Evolutionary conservation across 2,888 invertebrate species (phyloP), one percentile per base, ranked within the genome.

Genomic region (Pantelozetes paolii): DNA sequence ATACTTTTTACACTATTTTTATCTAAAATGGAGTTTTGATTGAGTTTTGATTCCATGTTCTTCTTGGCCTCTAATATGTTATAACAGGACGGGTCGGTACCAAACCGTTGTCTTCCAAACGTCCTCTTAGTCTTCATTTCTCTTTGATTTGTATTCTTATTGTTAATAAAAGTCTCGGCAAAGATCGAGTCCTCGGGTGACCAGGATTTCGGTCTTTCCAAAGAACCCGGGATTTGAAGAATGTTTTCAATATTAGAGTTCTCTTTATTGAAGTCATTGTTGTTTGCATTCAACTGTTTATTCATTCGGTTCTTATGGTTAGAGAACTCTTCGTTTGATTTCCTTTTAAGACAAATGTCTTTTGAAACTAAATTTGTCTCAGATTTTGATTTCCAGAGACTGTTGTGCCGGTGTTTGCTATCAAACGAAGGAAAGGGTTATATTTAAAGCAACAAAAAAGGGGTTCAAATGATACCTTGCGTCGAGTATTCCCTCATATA

Each of bases 401-500:
- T 79, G 76, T 81, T 93, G 81, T 94, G 93, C 80, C 92, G 90
- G 81, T 95, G 94, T 83, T 94, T 93, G 90, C 94, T 84, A 18
- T n/a, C n/a, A n/a, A n/a, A n/a, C n/a, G n/a, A n/a, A n/a, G n/a
- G n/a, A n/a, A n/a, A n/a, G n/a, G n/a, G n/a, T n/a, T n/a, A n/a
- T n/a, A n/a, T n/a, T n/a, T n/a, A n/a, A n/a, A n/a, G n/a, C n/a
- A n/a, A n/a, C n/a, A n/a, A n/a, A n/a, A n/a, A n/a, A n/a, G n/a
- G n/a, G n/a, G n/a, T n/a, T n/a, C n/a, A n/a, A n/a, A n/a, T n/a
- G n/a, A n/a, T n/a, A n/a, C n/a, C n/a, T n/a, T n/a, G 98, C 98
- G 81, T 92, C 93, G 78, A 98, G 85, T 81, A 96, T 96, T 76
- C 94, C 97, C 84, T 94, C 90, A 83, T 98, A 99, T 15, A 92